A percentile compares a stretch with the other conserved stretches of the same genome.
Evolutionary conservation across 2,797 vertebrate species (phyloP).

Genomic region (Rhynchonycteris naso): DNA sequence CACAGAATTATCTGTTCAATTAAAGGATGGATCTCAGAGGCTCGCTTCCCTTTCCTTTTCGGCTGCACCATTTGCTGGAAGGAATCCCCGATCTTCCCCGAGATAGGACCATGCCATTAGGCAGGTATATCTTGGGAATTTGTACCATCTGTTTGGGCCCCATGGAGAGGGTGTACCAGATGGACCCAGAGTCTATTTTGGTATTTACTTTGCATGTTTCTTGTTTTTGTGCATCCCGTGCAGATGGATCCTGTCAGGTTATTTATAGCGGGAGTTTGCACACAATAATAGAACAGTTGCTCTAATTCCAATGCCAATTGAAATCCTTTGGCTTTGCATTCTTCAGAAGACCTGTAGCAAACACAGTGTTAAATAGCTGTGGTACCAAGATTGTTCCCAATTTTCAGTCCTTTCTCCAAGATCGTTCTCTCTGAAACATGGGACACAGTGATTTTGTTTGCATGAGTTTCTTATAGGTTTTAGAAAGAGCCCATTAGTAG

Average conservation of each 20-base stretch:
- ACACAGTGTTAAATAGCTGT: neutral
- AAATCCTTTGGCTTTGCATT: constrained; percentile 64
- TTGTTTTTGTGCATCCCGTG: constrained; percentile 79
- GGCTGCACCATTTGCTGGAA: constrained; percentile 59
- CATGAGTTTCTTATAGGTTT: neutral
- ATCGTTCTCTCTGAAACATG: constrained; percentile 54
- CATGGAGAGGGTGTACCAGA: constrained; percentile 66
- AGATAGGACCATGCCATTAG: constrained; percentile 24
- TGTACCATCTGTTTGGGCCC: constrained; percentile 71
- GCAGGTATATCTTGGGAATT: constrained; percentile 76
- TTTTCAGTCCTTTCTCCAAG: constrained; percentile 22
- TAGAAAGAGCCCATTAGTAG: constrained; percentile 6
- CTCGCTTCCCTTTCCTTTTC: neutral
- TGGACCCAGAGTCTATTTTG: constrained; percentile 75
- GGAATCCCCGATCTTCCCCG: constrained; percentile 40
- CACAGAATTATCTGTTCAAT: constrained; percentile 15
- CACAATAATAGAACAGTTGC: constrained; percentile 80
- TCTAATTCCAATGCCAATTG: constrained; percentile 74
- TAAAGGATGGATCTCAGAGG: neutral
- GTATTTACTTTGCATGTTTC: constrained; percentile 69
- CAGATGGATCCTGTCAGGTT: constrained; percentile 80
- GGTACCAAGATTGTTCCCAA: neutral
- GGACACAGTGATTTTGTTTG: constrained; percentile 68
- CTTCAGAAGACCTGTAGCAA: constrained; percentile 61
- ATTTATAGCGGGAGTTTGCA: constrained; percentile 83